Conservation (phyloP, 1,140 invertebrate genomes). For the Sweltsa coloradensis region DNA sequence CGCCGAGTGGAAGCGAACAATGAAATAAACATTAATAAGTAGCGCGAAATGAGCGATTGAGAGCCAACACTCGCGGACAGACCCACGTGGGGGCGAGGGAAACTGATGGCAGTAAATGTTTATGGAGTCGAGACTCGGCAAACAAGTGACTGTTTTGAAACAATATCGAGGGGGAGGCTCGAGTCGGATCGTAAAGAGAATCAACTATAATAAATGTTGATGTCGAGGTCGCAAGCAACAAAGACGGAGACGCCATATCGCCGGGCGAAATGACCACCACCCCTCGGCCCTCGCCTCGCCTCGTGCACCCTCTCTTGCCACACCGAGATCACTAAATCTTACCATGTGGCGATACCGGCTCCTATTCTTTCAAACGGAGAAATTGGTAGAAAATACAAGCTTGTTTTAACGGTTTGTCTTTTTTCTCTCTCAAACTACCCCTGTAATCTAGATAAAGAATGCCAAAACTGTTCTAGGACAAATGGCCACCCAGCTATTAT, state of each 20-base stretch:
- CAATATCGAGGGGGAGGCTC: too few species aligned
- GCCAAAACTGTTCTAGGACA: background rate
- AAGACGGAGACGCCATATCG: background rate
- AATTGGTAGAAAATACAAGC: conserved; percentile 1
- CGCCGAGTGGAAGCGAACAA: too few species aligned
- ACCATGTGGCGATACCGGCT: background rate
- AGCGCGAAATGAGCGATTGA: too few species aligned
- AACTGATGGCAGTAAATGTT: too few species aligned
- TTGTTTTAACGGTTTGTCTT: background rate
- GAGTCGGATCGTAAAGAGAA: too few species aligned
- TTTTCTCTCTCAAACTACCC: background rate
- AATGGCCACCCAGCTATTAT: conserved; percentile 5
- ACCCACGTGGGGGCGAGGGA: too few species aligned
- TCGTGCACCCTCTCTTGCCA: background rate
- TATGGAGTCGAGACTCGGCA: too few species aligned
- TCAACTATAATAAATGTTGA: too few species aligned
- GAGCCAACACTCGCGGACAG: too few species aligned
- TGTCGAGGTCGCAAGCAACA: too few species aligned
- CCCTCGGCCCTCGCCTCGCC: background rate
- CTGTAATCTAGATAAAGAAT: conserved; percentile 1
- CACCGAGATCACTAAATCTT: background rate
- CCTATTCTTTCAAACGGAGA: background rate
- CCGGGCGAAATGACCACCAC: background rate
- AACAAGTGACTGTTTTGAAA: too few species aligned
- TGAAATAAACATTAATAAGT: too few species aligned